Conservation (phyloP, 2,888 invertebrate genomes). For the Eudasyphora cyanicolor region DNA sequence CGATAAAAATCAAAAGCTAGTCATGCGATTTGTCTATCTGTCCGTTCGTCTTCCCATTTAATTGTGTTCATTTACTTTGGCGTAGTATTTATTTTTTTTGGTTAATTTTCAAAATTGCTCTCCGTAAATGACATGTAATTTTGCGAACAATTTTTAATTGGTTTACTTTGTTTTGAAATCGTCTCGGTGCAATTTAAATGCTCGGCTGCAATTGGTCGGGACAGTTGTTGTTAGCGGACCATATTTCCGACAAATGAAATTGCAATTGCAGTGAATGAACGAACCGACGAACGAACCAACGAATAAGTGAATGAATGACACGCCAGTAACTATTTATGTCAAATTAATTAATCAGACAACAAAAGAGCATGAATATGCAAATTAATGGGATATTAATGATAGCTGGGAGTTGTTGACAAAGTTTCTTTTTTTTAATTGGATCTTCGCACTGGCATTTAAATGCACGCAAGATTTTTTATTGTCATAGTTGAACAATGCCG, state of each 20-base stretch:
- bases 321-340: slow-evolving; percentile 22
- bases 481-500: neutral
- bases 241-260: slow-evolving; percentile 17
- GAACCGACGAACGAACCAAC: neutral
- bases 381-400: slow-evolving; percentile 23
- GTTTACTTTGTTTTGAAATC: slow-evolving; percentile 19
- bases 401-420: slow-evolving; percentile 15
- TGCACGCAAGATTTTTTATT: slow-evolving; percentile 27
- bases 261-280: neutral
- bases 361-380: slow-evolving; percentile 28
- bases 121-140: slow-evolving; percentile 19
- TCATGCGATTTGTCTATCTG: neutral
- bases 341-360: slow-evolving; percentile 23
- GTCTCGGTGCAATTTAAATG: neutral
- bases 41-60: neutral
- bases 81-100: neutral
- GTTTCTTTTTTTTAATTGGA: slow-evolving; percentile 20
- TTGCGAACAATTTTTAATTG: slow-evolving; percentile 23
- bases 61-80: neutral
- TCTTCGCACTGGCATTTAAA: slow-evolving; percentile 30
- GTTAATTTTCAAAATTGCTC: neutral
- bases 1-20: neutral
- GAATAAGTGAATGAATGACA: slow-evolving; percentile 1
- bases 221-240: slow-evolving; percentile 19
- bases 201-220: neutral